These are phyloP conservation scores for Magallana ariakensis DNA, from an alignment of 1,140 invertebrate genomes.

Conservation along the genomic window DNA sequence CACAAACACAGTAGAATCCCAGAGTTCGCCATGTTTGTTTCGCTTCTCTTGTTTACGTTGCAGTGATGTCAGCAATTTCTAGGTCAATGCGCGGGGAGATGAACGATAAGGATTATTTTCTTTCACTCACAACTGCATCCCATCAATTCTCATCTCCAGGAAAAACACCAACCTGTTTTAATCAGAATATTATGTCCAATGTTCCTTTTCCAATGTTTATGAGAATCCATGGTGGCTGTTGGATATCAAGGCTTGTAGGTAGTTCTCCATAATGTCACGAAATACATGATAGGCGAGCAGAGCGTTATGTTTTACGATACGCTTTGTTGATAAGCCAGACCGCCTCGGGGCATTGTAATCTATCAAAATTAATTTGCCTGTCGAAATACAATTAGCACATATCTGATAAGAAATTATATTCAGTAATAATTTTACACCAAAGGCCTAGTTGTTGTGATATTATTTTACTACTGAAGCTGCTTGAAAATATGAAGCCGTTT, in stretches of 20 bases:
- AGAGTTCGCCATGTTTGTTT: not conserved
- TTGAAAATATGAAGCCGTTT: too few species aligned
- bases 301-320: slow-evolving; percentile 21
- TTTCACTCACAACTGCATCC: not conserved
- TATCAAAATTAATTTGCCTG: slow-evolving; percentile 37
- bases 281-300: not conserved
- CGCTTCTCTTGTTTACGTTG: not conserved
- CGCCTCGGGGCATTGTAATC: not conserved
- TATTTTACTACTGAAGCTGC: too few species aligned
- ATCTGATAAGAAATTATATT: not conserved
- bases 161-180: not conserved
- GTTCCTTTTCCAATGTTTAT: not conserved
- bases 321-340: slow-evolving; percentile 31
- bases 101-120: not conserved
- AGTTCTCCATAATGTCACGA: slow-evolving; percentile 11
- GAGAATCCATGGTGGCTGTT: not conserved
- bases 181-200: not conserved
- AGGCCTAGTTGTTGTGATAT: too few species aligned
- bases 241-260: not conserved
- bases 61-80: not conserved
- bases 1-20: not conserved
- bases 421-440: not conserved
- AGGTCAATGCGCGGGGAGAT: not conserved
- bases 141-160: not conserved
- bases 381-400: slow-evolving; percentile 11